phyloP scores from a whole-genome alignment of 2,113 vertebrate species.

The Grus americana region DNA sequence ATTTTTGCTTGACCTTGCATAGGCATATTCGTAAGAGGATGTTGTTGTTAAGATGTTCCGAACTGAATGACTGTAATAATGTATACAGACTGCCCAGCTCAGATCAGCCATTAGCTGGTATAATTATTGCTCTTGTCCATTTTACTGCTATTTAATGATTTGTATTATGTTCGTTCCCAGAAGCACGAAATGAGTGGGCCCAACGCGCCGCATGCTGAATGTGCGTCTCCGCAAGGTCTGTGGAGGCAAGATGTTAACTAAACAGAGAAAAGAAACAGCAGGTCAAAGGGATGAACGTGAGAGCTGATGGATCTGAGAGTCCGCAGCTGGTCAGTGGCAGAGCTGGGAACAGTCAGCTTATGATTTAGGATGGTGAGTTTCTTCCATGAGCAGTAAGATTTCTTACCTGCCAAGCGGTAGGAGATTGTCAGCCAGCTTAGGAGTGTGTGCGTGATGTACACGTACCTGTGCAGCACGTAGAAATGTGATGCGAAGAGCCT shows the following conservation, averaged over 20 bases:
- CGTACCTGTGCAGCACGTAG: fast-evolving
- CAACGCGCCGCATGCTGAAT: fast-evolving
- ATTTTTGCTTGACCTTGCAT: conserved; percentile 30
- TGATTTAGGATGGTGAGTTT: neutral
- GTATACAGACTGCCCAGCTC: neutral
- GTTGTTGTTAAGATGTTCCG: conserved; percentile 3
- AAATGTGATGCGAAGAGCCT: fast-evolving
- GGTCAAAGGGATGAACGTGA: neutral
- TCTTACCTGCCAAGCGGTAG: no score
- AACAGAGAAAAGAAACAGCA: neutral
- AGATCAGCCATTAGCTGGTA: neutral
- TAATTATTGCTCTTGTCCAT: conserved; percentile 28
- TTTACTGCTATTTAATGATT: conserved; percentile 12
- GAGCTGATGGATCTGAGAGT: fast-evolving
- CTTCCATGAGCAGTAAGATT: neutral
- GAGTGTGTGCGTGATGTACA: fast-evolving
- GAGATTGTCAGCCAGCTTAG: fast-evolving
- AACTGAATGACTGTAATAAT: neutral
- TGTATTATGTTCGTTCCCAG: neutral
- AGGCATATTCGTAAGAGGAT: neutral
- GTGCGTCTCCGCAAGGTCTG: neutral
- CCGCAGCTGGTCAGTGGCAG: neutral
- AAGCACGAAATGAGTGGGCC: neutral
- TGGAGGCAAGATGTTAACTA: neutral
- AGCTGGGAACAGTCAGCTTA: neutral